These are phyloP conservation scores for Troglohyphantes excavatus DNA, from an alignment of 2,888 invertebrate genomes.

Conservation along the genomic window DNA sequence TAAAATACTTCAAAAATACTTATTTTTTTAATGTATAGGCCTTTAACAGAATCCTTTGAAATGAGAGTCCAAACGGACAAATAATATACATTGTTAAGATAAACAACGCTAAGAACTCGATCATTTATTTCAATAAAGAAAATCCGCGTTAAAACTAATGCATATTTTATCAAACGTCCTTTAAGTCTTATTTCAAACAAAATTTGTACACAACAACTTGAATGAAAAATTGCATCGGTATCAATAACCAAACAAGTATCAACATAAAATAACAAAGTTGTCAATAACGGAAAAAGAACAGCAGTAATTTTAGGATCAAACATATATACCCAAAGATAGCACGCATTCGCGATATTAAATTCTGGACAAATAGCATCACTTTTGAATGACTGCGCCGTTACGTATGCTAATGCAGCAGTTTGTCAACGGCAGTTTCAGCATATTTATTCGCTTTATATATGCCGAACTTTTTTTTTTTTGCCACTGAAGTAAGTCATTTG, in stretches of 20 bases:
- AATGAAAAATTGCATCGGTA: neutral
- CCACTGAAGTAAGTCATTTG: slow-evolving; percentile 20
- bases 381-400: slow-evolving; percentile 47
- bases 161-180: slow-evolving; percentile 21
- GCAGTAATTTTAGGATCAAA: slow-evolving; percentile 37
- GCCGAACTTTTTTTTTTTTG: slow-evolving; percentile 17
- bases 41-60: too few species aligned
- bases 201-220: neutral
- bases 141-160: slow-evolving; percentile 10
- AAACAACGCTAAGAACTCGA: too few species aligned
- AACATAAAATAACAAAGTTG: slow-evolving; percentile 4
- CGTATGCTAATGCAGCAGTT: slow-evolving; percentile 56
- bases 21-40: too few species aligned
- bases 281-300: neutral
- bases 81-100: too few species aligned
- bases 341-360: slow-evolving; percentile 59
- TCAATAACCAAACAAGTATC: slow-evolving; percentile 24
- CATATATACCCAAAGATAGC: slow-evolving; percentile 28
- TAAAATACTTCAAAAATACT: too few species aligned
- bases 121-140: too few species aligned
- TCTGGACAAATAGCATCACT: slow-evolving; percentile 64
- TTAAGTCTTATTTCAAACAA: slow-evolving; percentile 16
- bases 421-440: slow-evolving; percentile 43
- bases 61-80: too few species aligned
- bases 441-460: slow-evolving; percentile 28